A percentile compares a stretch with the other conserved stretches of the same genome.
phyloP scores from a whole-genome alignment of 2,888 invertebrate genomes.

The Spilosoma lubricipeda region DNA sequence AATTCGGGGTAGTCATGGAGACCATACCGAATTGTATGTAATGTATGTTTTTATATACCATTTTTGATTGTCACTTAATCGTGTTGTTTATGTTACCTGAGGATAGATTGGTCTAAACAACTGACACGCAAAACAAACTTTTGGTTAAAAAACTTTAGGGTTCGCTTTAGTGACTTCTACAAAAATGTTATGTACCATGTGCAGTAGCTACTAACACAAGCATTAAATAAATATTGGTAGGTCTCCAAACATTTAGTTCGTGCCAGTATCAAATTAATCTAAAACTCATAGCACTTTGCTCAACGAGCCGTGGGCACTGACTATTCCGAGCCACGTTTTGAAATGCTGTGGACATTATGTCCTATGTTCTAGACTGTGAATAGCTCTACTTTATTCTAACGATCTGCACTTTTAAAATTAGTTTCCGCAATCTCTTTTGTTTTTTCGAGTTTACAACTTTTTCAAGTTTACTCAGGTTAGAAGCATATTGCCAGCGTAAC shows the following conservation, averaged over 20 bases:
- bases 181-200: not conserved
- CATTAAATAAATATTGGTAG: not conserved
- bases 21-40: too few relatives aligned
- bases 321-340: not conserved
- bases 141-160: not conserved
- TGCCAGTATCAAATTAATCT: constrained; percentile 8
- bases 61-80: too few relatives aligned
- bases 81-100: not conserved
- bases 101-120: not conserved
- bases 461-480: not conserved
- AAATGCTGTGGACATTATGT: not conserved
- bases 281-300: constrained; percentile 9
- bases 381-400: not conserved
- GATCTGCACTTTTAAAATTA: not conserved
- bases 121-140: not conserved
- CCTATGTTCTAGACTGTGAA: not conserved
- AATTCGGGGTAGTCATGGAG: too few relatives aligned
- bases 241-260: constrained; percentile 8
- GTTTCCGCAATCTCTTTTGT: not conserved
- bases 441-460: not conserved
- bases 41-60: too few relatives aligned
- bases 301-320: not conserved
- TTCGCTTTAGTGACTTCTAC: not conserved
- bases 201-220: not conserved
- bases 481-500: not conserved